Evolutionary conservation across 2,888 invertebrate species (phyloP), one percentile per base, ranked within the genome.

Genomic region (Teleiodes luculella): DNA sequence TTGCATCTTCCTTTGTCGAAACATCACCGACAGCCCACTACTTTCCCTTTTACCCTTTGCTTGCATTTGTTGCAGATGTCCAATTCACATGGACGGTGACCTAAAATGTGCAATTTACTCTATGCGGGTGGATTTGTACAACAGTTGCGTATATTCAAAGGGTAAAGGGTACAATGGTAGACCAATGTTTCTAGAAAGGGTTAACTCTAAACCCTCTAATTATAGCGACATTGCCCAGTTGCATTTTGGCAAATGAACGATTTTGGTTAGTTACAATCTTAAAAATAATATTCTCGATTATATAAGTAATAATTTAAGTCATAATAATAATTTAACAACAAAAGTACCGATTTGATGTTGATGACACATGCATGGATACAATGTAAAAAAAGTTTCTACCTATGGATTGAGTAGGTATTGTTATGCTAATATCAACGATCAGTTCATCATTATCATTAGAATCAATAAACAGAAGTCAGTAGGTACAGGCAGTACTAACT

Each of bases 51-150:
- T 56, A 71, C 68, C 76, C 78, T 73, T 68, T 70, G 68, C 59
- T 61, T 63, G 31, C 3, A 7, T n/a, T 70, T 60, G 55, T 67
- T 65, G 65, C 80, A 81, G 80, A 80, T 81, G 80, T 68, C 67
- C 70, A 59, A 60, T 52, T 64, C 67, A 50, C 68, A 47, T 52
- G 64, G 68, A 58, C 61, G 63, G 59, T 67, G 64, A 63, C 66
- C 65, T 66, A 66, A 75, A 78, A 77, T 75, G 71, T 75, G 75
- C 72, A 74, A 69, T 68, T 69, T 72, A 43, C 68, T 35, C 33
- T 20, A 49, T 49, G 49, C 68, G 78, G 74, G 75, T 64, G 74
- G 64, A 65, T 59, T 54, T 64, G 64, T 62, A 66, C 67, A 68
- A 72, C 56, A 43, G 58, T 70, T 43, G 43, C 43, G 11, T 10